Base-by-base conservation (phyloP, 1,140 invertebrate species). In the Heliconius nattereri region DNA sequence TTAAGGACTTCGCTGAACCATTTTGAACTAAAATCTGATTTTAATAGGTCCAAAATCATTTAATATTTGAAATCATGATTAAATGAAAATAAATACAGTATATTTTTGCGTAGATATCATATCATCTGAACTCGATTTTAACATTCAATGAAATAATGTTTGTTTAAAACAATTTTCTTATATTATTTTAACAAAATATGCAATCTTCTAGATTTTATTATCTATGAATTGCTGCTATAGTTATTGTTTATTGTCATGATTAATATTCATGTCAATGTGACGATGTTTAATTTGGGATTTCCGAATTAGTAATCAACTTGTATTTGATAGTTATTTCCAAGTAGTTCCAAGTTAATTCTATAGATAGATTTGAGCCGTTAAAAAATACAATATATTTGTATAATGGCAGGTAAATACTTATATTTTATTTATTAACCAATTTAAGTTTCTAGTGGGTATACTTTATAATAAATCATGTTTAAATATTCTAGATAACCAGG, bases 401-500 rank as follows among this genome's bases (percentile, higher is more conserved):
- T 16, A 29, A 66, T 66, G 60, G 26, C 60, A 29, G 60, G 60
- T 66, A 29, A 66, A 66, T 29, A 29, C 29, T 66, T 66, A 26
- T 13, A 66, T 29, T 66, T 66, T 26, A 5, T 29, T 66, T 66
- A 66, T 13, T 66, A 29, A 7, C n/a, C 54, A 3, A n/a, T 57
- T 9, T 23, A 23, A 23, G 8, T 57, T 9, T 57, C 8, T 57
- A 23, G n/a, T 20, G 7, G 7, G 54, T 23, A 57, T 57, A 57
- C n/a, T 23, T 20, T 57, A 57, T 57, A 9, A 2, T 57, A 57
- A 19, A 20, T 52, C 20, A 40, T 72, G n/a, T 60, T 73, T 66
- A 49, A 45, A 23, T 70, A 49, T 84, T 84, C 75, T 80, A 92
- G 91, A 91, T 72, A 88, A 90, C 54, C 81, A 88, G 81, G 85